These are phyloP conservation scores for Todiramphus saurophagus DNA, from an alignment of 2,113 vertebrate species.

Conservation along the genomic window DNA sequence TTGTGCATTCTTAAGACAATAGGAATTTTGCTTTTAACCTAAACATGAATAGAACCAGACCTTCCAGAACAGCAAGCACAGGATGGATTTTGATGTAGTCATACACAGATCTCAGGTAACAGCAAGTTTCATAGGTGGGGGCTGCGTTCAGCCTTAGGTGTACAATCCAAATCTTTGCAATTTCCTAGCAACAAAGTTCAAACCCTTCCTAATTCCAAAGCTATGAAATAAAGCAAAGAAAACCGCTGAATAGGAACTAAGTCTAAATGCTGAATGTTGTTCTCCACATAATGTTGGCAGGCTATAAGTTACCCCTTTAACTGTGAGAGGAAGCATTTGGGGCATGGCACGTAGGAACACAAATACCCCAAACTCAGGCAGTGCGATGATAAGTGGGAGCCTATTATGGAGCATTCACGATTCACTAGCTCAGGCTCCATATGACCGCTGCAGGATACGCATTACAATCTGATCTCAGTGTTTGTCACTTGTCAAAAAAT, in stretches of 20 bases:
- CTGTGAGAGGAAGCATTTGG: not conserved
- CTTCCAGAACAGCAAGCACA: not conserved
- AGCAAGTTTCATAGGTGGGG: not conserved
- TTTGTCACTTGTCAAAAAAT: conserved; percentile 67
- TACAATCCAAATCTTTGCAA: not conserved
- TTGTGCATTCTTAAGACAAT: not conserved
- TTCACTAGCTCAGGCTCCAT: conserved; percentile 18
- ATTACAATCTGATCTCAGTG: conserved; percentile 46
- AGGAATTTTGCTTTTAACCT: not conserved
- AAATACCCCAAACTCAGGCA: not conserved
- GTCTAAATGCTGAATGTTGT: not conserved
- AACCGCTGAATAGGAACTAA: not conserved
- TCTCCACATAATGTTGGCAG: not conserved
- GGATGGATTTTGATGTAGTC: not conserved
- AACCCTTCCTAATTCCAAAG: not conserved
- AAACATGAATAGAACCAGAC: not conserved
- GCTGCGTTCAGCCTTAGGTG: not conserved
- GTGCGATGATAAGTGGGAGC: not conserved
- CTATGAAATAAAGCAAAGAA: not conserved
- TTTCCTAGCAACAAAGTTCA: not conserved
- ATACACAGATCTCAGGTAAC: not conserved
- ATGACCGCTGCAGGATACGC: conserved; percentile 42
- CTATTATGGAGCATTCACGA: not conserved
- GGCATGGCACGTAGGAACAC: not conserved
- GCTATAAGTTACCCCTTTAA: not conserved